Evolutionary conservation across 2,113 vertebrate species (phyloP).

Genomic region (Vireo altiloquus): DNA sequence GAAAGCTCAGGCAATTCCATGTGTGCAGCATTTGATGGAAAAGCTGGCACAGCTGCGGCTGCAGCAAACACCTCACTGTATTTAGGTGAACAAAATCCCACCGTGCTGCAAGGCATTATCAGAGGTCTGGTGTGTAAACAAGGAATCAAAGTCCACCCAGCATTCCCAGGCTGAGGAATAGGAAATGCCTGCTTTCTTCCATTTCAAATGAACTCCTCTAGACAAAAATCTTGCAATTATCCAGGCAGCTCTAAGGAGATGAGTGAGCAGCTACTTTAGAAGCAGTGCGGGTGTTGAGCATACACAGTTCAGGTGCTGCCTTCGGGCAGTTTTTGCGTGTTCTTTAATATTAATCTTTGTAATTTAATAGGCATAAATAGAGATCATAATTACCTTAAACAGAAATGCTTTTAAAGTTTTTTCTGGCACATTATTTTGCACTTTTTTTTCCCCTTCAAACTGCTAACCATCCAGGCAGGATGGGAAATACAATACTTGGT

Average conservation of each 20-base stretch:
- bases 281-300: conserved; percentile 5
- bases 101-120: neutral
- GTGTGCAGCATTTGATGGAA: neutral
- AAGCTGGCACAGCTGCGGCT: neutral
- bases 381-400: conserved; percentile 63
- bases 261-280: conserved; percentile 49
- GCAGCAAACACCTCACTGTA: neutral
- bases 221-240: conserved; percentile 42
- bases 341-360: conserved; percentile 64
- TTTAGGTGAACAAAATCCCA: neutral
- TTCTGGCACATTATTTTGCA: conserved; percentile 27
- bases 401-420: conserved; percentile 59
- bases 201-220: conserved; percentile 36
- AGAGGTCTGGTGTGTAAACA: neutral
- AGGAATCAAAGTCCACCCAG: conserved; percentile 33
- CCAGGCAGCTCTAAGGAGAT: conserved; percentile 32
- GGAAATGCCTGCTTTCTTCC: conserved; percentile 46
- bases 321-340: conserved; percentile 54
- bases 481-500: neutral
- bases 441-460: neutral
- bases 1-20: neutral
- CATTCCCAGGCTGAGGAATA: conserved; percentile 4
- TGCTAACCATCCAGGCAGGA: neutral
- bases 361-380: conserved; percentile 69
- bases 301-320: conserved; percentile 62